A percentile compares a stretch with the other conserved stretches of the same genome.
Evolutionary conservation across 2,888 invertebrate genomes (phyloP).

Genomic region (Apamea monoglypha): DNA sequence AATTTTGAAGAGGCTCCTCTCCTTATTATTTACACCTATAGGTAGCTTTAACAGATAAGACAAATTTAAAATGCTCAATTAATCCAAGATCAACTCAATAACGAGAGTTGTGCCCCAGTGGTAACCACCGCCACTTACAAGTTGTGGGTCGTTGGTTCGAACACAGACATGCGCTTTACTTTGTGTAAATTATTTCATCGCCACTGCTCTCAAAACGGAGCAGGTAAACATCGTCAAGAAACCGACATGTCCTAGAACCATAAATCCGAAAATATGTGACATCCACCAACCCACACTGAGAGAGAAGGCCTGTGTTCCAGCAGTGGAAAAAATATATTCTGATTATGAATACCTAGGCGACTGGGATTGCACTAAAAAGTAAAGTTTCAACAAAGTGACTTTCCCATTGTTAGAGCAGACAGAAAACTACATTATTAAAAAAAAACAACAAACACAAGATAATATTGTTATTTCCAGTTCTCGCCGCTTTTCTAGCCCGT

Average conservation of each 20-base stretch:
- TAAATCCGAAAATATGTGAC: neutral
- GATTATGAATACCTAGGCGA: neutral
- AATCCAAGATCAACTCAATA: no score
- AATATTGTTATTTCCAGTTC: neutral
- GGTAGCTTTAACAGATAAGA: no score
- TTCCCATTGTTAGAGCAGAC: neutral
- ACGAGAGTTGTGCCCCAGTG: neutral
- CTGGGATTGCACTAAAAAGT: neutral
- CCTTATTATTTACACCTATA: no score
- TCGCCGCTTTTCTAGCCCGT: constrained; percentile 17
- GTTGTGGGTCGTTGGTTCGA: neutral
- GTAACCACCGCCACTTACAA: neutral
- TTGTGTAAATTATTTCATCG: neutral
- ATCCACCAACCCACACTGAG: neutral
- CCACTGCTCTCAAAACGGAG: neutral
- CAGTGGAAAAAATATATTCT: neutral
- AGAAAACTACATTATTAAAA: constrained; percentile 3
- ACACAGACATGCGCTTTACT: neutral
- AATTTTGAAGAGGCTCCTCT: no score
- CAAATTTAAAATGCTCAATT: neutral
- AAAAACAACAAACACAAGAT: neutral
- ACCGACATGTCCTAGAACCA: no score
- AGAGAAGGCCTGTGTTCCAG: no score
- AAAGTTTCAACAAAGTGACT: neutral
- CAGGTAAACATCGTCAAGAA: no score